phyloP scores from a whole-genome alignment of 2,113 vertebrate species.

The Takifugu flavidus region DNA sequence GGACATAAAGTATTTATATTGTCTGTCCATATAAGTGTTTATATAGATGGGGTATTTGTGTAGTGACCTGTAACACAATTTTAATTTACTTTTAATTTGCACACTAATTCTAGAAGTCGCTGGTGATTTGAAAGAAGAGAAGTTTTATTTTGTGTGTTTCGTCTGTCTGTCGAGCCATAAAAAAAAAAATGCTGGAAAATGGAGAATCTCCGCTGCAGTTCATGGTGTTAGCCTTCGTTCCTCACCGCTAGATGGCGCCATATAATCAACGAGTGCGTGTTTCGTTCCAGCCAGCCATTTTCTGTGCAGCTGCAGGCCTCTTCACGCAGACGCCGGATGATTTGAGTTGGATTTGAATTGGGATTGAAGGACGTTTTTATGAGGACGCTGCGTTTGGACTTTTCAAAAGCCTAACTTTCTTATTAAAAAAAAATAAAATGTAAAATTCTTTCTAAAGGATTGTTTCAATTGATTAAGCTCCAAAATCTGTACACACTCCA shows the following conservation, averaged over 20 bases:
- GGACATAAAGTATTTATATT: conserved; percentile 61
- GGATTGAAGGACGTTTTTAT: conserved; percentile 32
- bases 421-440: conserved; percentile 40
- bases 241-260: conserved; percentile 60
- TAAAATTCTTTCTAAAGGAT: conserved; percentile 67
- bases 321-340: conserved; percentile 26
- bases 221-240: conserved; percentile 21
- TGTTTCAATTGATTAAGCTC: conserved; percentile 57
- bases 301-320: conserved; percentile 40
- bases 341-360: conserved; percentile 62
- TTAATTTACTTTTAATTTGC: conserved; percentile 59
- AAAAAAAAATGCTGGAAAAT: conserved; percentile 14
- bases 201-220: conserved; percentile 21
- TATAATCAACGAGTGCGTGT: conserved; percentile 35
- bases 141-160: conserved; percentile 36
- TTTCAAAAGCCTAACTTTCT: conserved; percentile 65
- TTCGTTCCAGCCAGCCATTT: conserved; percentile 40
- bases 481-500: conserved; percentile 62
- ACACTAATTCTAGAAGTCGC: conserved; percentile 30
- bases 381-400: conserved; percentile 60
- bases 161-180: conserved; percentile 48
- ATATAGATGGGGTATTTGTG: conserved; percentile 86
- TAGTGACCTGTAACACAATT: conserved; percentile 78
- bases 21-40: conserved; percentile 79
- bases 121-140: conserved; percentile 26